These are phyloP conservation scores for Branchipolynoe longqiensis DNA, from an alignment of 2,888 invertebrate genomes.

Conservation along the genomic window DNA sequence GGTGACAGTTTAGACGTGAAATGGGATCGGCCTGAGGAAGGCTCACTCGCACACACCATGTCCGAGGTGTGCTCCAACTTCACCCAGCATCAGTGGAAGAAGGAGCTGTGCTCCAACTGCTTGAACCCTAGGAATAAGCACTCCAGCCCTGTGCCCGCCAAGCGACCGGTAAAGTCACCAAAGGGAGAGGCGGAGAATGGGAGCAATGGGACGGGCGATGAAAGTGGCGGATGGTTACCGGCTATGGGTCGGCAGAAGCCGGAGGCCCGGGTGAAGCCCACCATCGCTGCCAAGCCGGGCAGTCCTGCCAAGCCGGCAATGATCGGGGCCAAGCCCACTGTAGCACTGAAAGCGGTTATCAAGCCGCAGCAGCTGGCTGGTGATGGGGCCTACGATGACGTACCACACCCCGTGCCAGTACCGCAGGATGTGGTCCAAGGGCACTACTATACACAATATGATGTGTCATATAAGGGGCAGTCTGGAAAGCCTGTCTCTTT, in stretches of 20 bases:
- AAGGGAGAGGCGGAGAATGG: neutral
- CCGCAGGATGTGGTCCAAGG: neutral
- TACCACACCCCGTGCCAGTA: slow-evolving; percentile 31
- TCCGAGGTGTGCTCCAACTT: slow-evolving; percentile 61
- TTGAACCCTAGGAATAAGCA: slow-evolving; percentile 60
- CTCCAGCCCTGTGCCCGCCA: slow-evolving; percentile 19
- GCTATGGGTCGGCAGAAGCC: neutral
- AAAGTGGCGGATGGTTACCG: neutral
- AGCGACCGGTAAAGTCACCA: neutral
- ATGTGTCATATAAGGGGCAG: slow-evolving; percentile 16
- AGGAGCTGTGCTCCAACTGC: slow-evolving; percentile 66
- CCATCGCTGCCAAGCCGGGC: slow-evolving; percentile 40
- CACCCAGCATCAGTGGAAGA: slow-evolving; percentile 64
- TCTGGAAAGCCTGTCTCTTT: slow-evolving; percentile 29
- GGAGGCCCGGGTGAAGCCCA: slow-evolving; percentile 35
- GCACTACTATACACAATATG: slow-evolving; percentile 12
- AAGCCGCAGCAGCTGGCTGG: neutral
- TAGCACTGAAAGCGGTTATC: neutral
- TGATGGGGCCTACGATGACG: slow-evolving; percentile 44
- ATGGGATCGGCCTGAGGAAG: neutral
- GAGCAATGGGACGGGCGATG: neutral
- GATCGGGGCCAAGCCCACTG: slow-evolving; percentile 11
- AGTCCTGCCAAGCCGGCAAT: slow-evolving; percentile 26
- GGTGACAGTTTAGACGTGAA: too few species aligned
- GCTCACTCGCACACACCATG: neutral